phyloP scores from a whole-genome alignment of 2,888 invertebrate genomes.

The Hedya salicella region DNA sequence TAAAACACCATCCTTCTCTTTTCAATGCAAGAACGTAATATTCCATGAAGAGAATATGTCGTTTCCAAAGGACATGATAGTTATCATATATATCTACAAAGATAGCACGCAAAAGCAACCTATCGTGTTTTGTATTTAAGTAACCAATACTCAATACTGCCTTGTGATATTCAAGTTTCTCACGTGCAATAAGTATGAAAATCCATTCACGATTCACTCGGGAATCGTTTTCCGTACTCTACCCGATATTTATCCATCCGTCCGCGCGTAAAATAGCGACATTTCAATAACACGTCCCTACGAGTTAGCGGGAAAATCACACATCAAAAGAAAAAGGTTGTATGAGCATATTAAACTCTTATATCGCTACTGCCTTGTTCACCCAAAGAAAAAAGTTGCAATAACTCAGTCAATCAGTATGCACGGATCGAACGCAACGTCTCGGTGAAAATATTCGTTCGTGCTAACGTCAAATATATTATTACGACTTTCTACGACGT shows the following conservation, averaged over 20 bases:
- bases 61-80: too few relatives aligned
- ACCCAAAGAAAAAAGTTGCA: conserved; percentile 56
- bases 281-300: conserved; percentile 41
- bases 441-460: conserved; percentile 71
- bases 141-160: background rate
- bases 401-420: conserved; percentile 70
- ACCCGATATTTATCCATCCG: conserved; percentile 35
- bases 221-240: conserved; percentile 20
- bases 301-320: conserved; percentile 35
- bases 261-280: conserved; percentile 37
- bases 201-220: background rate
- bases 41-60: too few relatives aligned
- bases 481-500: conserved; percentile 76
- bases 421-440: conserved; percentile 72
- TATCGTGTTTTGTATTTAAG: background rate
- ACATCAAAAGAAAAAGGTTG: conserved; percentile 9
- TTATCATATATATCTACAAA: too few relatives aligned
- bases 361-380: background rate
- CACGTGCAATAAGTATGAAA: conserved; percentile 13
- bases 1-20: too few relatives aligned
- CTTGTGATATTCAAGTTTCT: background rate
- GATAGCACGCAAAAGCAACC: too few relatives aligned
- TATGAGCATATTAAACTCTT: background rate
- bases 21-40: too few relatives aligned
- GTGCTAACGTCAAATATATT: conserved; percentile 68